phyloP scores from a whole-genome alignment of 2,113 vertebrate genomes.

The Herpailurus yagouaroundi region DNA sequence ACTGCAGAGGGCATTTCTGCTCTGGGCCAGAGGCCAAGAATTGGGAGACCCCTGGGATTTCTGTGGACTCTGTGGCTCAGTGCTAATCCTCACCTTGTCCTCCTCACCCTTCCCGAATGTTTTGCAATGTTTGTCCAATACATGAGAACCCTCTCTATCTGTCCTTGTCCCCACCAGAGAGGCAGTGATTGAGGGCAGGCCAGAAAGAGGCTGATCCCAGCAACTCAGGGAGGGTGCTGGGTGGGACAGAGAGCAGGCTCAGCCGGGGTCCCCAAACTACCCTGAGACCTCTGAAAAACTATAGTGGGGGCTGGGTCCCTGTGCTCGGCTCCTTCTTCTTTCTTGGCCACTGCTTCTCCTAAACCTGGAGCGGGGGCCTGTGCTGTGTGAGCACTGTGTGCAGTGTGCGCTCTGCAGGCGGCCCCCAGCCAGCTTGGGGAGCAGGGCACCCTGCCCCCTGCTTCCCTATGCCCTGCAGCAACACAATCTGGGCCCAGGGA shows the following conservation, averaged over 20 bases:
- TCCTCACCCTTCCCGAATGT: background rate
- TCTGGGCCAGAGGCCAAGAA: background rate
- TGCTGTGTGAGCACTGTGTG: background rate
- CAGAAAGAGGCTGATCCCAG: background rate
- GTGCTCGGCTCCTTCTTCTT: background rate
- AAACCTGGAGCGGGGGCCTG: background rate
- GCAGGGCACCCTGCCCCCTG: too few relatives aligned
- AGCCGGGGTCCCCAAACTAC: background rate
- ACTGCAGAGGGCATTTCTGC: background rate
- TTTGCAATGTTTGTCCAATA: constrained; percentile 69
- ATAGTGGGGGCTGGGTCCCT: background rate
- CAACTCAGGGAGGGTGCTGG: background rate
- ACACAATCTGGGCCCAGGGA: too few relatives aligned
- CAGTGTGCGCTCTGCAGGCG: background rate
- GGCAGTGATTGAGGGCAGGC: background rate
- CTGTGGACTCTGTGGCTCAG: background rate
- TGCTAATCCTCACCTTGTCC: background rate
- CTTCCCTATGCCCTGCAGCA: too few relatives aligned
- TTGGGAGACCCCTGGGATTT: background rate
- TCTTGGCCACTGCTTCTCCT: background rate
- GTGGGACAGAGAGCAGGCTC: background rate
- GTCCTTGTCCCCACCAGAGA: background rate
- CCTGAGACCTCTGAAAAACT: background rate
- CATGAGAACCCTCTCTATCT: background rate
- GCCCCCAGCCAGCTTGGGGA: too few relatives aligned